These are phyloP conservation scores for Corydoras maculifer DNA, from an alignment of 2,113 vertebrate species.

Conservation along the genomic window DNA sequence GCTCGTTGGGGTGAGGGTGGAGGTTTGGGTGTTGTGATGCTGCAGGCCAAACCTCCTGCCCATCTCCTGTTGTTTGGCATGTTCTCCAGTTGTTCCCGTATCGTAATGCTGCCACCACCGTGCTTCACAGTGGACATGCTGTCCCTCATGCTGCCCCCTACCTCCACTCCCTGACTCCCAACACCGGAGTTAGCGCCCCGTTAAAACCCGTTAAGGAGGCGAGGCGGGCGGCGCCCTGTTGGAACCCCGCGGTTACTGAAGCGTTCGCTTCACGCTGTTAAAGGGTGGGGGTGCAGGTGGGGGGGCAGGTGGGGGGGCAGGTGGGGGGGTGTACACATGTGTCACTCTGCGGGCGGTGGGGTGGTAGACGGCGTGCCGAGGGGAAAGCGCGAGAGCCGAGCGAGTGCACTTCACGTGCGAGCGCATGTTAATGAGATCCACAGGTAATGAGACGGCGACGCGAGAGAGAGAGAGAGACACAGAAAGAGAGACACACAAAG, in stretches of 20 bases:
- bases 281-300: not conserved
- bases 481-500: not conserved
- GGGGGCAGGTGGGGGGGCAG: not conserved
- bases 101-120: too few species aligned
- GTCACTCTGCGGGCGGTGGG: constrained; percentile 4
- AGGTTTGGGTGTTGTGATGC: not conserved
- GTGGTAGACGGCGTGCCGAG: constrained; percentile 5
- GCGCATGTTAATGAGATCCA: constrained; percentile 33
- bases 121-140: too few species aligned
- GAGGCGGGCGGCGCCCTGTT: not conserved
- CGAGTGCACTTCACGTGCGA: constrained; percentile 12
- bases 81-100: too few species aligned
- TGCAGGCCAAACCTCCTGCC: too few species aligned
- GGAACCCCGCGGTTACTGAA: too few species aligned
- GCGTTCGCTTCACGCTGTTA: not conserved
- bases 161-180: not conserved
- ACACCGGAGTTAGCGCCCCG: not conserved
- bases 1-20: not conserved
- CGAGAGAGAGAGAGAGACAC: too few species aligned
- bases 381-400: not conserved
- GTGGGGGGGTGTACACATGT: not conserved
- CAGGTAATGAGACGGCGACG: constrained; percentile 36
- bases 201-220: not conserved
- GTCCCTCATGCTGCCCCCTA: not conserved
- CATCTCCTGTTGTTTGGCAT: too few species aligned